Conservation (phyloP, 2,888 invertebrate species). For the Eurytoma adleriae region DNA sequence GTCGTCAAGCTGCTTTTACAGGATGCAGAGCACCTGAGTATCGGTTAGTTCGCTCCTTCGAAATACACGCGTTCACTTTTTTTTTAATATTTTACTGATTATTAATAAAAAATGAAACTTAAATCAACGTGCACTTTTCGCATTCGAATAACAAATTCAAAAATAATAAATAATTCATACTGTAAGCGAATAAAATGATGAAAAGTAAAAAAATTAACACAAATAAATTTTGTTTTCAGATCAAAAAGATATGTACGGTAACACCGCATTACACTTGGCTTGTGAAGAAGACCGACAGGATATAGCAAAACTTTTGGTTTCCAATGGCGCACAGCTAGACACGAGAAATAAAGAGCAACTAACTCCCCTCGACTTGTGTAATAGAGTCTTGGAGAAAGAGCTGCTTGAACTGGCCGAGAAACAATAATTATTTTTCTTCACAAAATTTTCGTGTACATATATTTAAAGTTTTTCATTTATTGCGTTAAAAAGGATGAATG, state of each 20-base stretch:
- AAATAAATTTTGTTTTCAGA: constrained; percentile 68
- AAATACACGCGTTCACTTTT: not conserved
- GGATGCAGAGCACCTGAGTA: constrained; percentile 76
- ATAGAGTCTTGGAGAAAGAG: constrained; percentile 44
- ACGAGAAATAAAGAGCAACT: constrained; percentile 82
- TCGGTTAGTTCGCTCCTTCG: constrained; percentile 68
- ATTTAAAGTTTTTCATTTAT: no score
- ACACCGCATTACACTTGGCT: constrained; percentile 88
- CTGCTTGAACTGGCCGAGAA: constrained; percentile 31
- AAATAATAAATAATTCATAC: no score
- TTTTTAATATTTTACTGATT: constrained; percentile 9
- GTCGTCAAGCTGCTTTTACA: constrained; percentile 83
- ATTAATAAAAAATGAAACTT: not conserved
- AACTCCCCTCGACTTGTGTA: constrained; percentile 81
- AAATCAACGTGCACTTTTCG: no score
- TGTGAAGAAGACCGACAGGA: constrained; percentile 88
- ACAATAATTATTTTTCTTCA: not conserved
- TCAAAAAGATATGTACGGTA: constrained; percentile 83
- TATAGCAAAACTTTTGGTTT: constrained; percentile 81
- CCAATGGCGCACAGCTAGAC: constrained; percentile 81
- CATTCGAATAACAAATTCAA: no score
- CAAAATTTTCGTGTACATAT: no score
- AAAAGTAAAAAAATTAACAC: no score
- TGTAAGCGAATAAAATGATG: no score
- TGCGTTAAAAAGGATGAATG: no score